Percentiles rank a stretch among this genome's conserved stretches.
Conservation (phyloP, 2,113 vertebrate species). For the Arvicanthis niloticus region DNA sequence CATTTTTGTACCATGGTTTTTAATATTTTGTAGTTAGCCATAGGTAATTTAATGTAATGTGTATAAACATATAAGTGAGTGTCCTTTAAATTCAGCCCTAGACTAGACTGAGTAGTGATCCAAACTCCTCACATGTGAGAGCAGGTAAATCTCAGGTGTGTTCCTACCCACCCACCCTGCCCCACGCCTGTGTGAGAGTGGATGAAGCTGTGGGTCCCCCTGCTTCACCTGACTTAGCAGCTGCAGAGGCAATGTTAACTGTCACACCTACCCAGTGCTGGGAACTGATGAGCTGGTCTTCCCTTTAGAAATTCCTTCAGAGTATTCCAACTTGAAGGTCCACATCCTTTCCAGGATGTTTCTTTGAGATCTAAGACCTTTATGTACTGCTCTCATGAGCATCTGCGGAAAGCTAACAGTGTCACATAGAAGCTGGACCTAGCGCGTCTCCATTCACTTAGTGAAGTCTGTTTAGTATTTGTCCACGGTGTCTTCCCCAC, state of each 20-base stretch:
- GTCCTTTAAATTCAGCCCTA: background rate
- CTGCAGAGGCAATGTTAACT: background rate
- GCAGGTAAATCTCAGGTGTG: too few species aligned
- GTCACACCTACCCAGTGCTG: background rate
- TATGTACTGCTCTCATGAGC: background rate
- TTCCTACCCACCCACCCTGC: too few species aligned
- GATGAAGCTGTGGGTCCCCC: background rate
- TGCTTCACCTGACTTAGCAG: background rate
- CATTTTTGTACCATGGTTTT: background rate
- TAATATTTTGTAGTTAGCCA: background rate
- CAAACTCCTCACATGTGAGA: too few species aligned
- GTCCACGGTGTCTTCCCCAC: background rate
- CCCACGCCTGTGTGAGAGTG: background rate
- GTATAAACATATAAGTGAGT: background rate
- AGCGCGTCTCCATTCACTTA: background rate
- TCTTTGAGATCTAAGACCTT: constrained; percentile 4
- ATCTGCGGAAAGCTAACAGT: background rate
- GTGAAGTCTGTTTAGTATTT: background rate
- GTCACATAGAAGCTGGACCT: background rate
- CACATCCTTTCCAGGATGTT: background rate
- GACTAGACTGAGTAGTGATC: background rate
- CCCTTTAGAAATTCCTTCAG: background rate
- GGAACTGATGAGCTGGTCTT: background rate
- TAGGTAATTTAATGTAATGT: background rate
- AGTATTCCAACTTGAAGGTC: background rate